These are phyloP conservation scores for Ferdinandea cuprea DNA, from an alignment of 2,888 invertebrate genomes.

Conservation along the genomic window DNA sequence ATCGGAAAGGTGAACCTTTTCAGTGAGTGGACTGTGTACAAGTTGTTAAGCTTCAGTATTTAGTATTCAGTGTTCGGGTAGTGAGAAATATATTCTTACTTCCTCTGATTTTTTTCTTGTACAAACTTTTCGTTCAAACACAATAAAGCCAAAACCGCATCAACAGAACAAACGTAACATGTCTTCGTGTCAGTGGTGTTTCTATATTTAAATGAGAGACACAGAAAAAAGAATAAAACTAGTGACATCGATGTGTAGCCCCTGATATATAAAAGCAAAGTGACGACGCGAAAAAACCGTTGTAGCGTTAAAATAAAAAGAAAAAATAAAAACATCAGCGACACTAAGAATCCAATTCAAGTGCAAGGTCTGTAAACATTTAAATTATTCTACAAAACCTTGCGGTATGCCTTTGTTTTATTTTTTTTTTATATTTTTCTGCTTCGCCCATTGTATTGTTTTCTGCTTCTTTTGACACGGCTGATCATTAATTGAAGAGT, in stretches of 20 bases:
- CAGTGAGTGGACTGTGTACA: constrained; percentile 20
- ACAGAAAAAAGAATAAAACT: constrained; percentile 33
- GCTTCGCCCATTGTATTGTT: constrained; percentile 30
- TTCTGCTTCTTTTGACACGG: constrained; percentile 27
- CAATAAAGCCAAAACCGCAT: constrained; percentile 48
- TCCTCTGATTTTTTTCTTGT: constrained; percentile 11
- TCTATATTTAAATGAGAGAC: constrained; percentile 69
- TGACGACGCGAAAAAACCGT: too few species aligned
- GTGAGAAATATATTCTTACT: constrained; percentile 38
- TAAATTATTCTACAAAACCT: constrained; percentile 65
- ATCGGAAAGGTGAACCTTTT: constrained; percentile 39
- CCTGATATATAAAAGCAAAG: too few species aligned
- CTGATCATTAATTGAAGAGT: constrained; percentile 53
- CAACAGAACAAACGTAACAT: constrained; percentile 64
- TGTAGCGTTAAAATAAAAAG: constrained; percentile 69
- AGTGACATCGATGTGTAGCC: constrained; percentile 66
- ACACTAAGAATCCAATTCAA: constrained; percentile 68
- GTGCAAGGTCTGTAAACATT: constrained; percentile 74
- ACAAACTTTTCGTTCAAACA: constrained; percentile 5
- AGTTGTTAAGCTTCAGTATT: constrained; percentile 42
- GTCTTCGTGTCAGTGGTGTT: constrained; percentile 70
- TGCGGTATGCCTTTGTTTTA: constrained; percentile 35
- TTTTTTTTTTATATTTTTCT: constrained; percentile 8
- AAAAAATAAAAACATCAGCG: constrained; percentile 39
- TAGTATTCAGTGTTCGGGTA: constrained; percentile 29